Base-by-base conservation (phyloP, 2,113 vertebrate species). In the Lepus timidus region DNA sequence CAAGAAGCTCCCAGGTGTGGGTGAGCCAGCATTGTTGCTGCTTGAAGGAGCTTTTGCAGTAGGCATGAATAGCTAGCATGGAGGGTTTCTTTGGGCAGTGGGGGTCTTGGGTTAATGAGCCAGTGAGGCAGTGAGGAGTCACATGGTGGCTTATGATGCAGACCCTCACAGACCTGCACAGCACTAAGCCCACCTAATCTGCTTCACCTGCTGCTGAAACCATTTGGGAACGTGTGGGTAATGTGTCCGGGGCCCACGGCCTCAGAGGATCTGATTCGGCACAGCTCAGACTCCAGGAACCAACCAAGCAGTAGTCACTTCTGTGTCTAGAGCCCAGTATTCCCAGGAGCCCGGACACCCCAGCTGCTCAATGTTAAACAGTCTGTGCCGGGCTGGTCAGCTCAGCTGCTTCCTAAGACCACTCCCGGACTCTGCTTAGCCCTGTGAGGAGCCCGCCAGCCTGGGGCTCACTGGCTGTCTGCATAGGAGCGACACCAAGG, bases 91-190 rank as follows among this genome's bases (percentile, higher is more conserved):
- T 52, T 39, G 81, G 25, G 17, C 87, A n/a, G 71, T 27, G n/a
- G 39, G 16, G 31, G n/a, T 71, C 44, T n/a, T 36, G 8, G 44
- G 49, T 8, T 33, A 27, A 27, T 73, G 22, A 39, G 20, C 20
- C 52, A 8, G 10, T 0, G 2, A 55, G 27, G 27, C 5, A 27
- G n/a, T n/a, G n/a, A n/a, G n/a, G n/a, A n/a, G n/a, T 65, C 23
- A 33, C 23, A 1, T 52, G 79, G 55, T 4, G 6, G 16, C 64
- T 62, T 74, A 31, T 83, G 79, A 29, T 29, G 20, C 44, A 17
- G 31, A 65, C 10, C 23, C 17, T 84, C 19, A 23, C 61, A 65
- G 44, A 75, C n/a, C n/a, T 51, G 23, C 25, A 31, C 31, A 39
- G 31, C n/a, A 3, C 23, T 29, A 2, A 7, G 80, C n/a, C 80